phyloP scores from a whole-genome alignment of 2,113 vertebrate species.

The Myiagra hebetior region DNA sequence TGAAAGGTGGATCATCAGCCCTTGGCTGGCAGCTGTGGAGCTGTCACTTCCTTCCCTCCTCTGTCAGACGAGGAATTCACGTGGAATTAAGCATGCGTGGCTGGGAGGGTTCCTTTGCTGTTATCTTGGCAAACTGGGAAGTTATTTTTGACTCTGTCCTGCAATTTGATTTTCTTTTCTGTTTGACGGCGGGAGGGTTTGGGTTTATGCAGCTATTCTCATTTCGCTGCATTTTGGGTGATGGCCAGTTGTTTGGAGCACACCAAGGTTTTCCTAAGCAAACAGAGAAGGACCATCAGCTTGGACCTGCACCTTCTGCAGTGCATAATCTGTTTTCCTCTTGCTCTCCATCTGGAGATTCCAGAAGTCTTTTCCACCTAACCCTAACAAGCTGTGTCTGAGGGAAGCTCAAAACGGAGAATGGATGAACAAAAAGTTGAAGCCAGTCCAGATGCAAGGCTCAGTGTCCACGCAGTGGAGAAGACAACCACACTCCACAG shows the following conservation, averaged over 20 bases:
- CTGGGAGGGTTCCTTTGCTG: neutral
- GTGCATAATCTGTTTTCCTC: neutral
- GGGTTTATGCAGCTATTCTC: neutral
- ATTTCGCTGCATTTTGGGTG: neutral
- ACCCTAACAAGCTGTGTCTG: neutral
- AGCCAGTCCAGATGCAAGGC: neutral
- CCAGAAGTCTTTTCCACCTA: neutral
- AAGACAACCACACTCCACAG: neutral
- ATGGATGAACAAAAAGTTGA: neutral
- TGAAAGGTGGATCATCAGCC: neutral
- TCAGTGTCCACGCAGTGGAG: neutral
- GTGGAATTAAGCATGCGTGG: rapidly evolving
- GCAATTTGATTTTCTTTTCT: neutral
- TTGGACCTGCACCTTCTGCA: neutral
- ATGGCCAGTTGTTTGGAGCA: neutral
- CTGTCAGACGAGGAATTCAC: neutral
- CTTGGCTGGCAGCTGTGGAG: neutral
- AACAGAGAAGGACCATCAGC: neutral
- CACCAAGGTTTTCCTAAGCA: neutral
- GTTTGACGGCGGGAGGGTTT: neutral
- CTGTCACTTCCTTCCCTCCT: neutral
- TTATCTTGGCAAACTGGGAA: neutral
- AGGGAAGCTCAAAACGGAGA: neutral
- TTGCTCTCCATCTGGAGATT: neutral
- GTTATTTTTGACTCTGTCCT: neutral